phyloP scores from a whole-genome alignment of 2,113 vertebrate genomes.

The Pan troglodytes region NHGRI_mPanTro3-v2.1_pri NC_072408.2:14676001-14676500 shows the following conservation, averaged over 20 bases:
- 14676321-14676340: constrained; percentile 18
- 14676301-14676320: constrained; percentile 77
- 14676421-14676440: background rate
- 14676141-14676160: constrained; percentile 68
- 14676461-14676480: background rate
- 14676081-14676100: constrained; percentile 79
- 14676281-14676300: constrained; percentile 61
- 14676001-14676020: constrained; percentile 82
- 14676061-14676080: constrained; percentile 82
- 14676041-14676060: constrained; percentile 75
- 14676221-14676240: constrained; percentile 85
- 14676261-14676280: constrained; percentile 82
- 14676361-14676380: background rate
- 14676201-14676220: constrained; percentile 78
- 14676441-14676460: background rate
- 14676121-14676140: constrained; percentile 83
- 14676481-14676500: background rate
- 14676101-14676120: constrained; percentile 81
- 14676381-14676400: background rate
- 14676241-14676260: constrained; percentile 80
- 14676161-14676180: constrained; percentile 78
- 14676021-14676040: constrained; percentile 81
- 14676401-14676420: background rate
- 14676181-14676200: constrained; percentile 82
- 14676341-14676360: background rate